Evolutionary conservation across 2,888 invertebrate genomes (phyloP), one percentile per base, ranked within the genome.

Genomic region (Frankliniella intonsa): DNA sequence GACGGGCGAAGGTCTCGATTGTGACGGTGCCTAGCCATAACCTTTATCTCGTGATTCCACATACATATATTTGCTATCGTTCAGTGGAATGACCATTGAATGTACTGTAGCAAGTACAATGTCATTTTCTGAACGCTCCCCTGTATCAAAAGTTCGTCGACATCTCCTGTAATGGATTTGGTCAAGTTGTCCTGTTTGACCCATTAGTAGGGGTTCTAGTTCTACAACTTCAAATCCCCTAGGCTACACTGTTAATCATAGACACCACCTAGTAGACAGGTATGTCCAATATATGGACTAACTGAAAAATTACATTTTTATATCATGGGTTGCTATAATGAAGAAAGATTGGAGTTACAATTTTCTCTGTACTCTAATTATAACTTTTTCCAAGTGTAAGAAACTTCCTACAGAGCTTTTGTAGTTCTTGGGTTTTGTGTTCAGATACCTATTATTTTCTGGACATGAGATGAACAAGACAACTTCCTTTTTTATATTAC

Each of bases 161-260:
- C n/a, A 80, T 79, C 27, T 38, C n/a, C 51, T n/a, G 49, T 38
- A 79, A 82, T 50, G 55, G 62, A 51, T 80, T 3, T 27, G 25
- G 69, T 8, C 69, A 76, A 76, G n/a, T 76, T 76, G 69, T 76
- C 69, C 69, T 76, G n/a, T 76, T 76, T 76, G 69, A 76, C 69
- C 69, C 69, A 76, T 12, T 11, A 25, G 62, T 12, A 12, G 55
- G 55, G 14, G 12, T 55, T 55, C 69, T n/a, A 22, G 69, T n/a
- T 7, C 69, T 76, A 25, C 25, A 76, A 76, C 69, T 25, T 25
- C 25, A 22, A 11, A 76, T 10, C 25, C 11, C 25, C 69, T 76
- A 76, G 25, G 25, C 12, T 25, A 76, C 69, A 25, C 69, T 76
- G 25, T 76, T 12, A 25, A 14, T 19, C 2, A 38, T 38, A 38